Base-by-base conservation (phyloP, 1,140 invertebrate genomes). In the Drosophila erecta region DNA sequence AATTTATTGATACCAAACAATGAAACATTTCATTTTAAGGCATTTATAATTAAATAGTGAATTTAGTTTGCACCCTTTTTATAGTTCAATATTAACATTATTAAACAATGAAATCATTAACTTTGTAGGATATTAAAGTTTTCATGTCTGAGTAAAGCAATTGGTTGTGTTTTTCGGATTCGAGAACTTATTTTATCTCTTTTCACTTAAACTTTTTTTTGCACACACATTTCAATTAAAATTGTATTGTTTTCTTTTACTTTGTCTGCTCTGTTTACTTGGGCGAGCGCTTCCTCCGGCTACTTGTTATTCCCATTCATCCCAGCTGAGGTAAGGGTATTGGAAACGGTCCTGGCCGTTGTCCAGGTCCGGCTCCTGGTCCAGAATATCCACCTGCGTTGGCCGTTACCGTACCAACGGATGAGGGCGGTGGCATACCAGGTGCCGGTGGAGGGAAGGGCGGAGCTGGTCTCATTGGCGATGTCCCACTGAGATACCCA, bases 191-290 rank as follows among this genome's bases (percentile, higher is more conserved):
- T 20, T 43, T 43, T 43, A 40, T 55, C 38, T 54, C 44, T 60
- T 73, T 50, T 15, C 14, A 37, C n/a, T 56, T 43, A 15, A 24
- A 38, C 41, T 65, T 86, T 71, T 80, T 78, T 79, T 61, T 2
- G 20, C 44, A 20, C 50, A 54, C 55, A 60, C 73, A 84, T 91
- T 90, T 84, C 89, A 90, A 90, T 90, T 91, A 90, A 90, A 89
- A 90, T 79, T 91, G 79, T 78, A 91, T 89, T 91, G 89, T 90
- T 91, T 91, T 90, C 87, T 81, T 90, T 85, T 79, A 86, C 76
- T 85, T 80, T 84, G 87, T 85, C 60, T 71, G 65, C 41, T 51
- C 40, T 90, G 87, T 91, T 90, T 87, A 91, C 84, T 90, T 90
- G 73, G 89, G 87, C 75, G 49, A 61, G 55, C 57, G 50, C 64